These are phyloP conservation scores for Eristalis arbustorum DNA, from an alignment of 2,888 invertebrate species.

Conservation along the genomic window DNA sequence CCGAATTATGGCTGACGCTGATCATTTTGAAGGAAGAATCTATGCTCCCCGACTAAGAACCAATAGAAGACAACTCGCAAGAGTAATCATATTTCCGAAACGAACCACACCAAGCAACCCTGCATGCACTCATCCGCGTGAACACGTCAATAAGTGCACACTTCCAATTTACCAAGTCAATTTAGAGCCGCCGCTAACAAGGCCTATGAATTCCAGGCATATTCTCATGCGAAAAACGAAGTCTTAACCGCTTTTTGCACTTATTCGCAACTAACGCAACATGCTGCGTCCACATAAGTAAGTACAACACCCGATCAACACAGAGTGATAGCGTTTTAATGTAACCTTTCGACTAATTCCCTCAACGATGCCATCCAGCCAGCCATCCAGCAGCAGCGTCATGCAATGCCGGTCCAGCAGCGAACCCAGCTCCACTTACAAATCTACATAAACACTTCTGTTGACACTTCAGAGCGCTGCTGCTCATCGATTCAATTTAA, in stretches of 20 bases:
- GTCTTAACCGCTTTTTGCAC: background rate
- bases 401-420: conserved; percentile 1
- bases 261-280: background rate
- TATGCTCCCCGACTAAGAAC: too few species aligned
- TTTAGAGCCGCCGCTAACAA: background rate
- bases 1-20: too few species aligned
- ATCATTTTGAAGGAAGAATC: too few species aligned
- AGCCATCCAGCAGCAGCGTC: conserved; percentile 17
- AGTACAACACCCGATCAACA: conserved; percentile 22
- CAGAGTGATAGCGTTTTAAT: conserved; percentile 49
- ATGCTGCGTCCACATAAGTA: conserved; percentile 29
- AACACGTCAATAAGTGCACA: too few species aligned
- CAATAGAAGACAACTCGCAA: too few species aligned
- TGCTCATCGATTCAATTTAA: conserved; percentile 63
- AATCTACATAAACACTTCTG: conserved; percentile 54
- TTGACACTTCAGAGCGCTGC: conserved; percentile 55
- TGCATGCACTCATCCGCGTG: too few species aligned
- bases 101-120: too few species aligned
- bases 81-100: too few species aligned
- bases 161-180: too few species aligned
- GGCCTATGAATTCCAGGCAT: background rate
- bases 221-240: background rate
- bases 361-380: conserved; percentile 4
- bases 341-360: conserved; percentile 67
- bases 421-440: conserved; percentile 9